These are phyloP conservation scores for Siniperca obscura DNA, from an alignment of 2,797 vertebrate genomes.

Conservation along the genomic window DNA sequence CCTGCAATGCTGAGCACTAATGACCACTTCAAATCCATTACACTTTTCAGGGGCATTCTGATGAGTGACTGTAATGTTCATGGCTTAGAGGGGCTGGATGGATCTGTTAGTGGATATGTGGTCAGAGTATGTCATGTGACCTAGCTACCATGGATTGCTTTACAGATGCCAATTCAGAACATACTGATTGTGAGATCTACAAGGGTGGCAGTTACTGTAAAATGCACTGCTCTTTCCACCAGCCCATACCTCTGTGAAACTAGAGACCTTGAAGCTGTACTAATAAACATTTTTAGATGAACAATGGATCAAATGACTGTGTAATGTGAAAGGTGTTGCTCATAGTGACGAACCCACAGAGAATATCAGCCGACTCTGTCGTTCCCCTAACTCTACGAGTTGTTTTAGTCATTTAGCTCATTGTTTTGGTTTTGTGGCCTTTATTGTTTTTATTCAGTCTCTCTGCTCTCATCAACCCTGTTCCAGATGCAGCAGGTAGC, in stretches of 20 bases:
- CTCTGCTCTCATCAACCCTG: not conserved
- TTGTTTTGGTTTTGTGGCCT: not conserved
- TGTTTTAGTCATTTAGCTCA: not conserved
- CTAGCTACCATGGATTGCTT: conserved; percentile 27
- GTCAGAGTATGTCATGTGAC: conserved; percentile 31
- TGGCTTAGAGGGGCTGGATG: conserved; percentile 35
- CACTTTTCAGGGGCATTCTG: conserved; percentile 53
- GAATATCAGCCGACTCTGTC: not conserved
- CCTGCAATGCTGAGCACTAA: conserved; percentile 65
- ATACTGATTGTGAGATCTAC: not conserved
- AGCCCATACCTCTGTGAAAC: not conserved
- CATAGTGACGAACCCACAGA: not conserved
- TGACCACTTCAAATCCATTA: conserved; percentile 78
- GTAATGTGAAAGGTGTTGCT: not conserved
- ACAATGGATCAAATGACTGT: conserved; percentile 1
- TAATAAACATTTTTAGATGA: conserved; percentile 15
- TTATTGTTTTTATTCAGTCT: not conserved
- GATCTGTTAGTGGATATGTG: conserved; percentile 23
- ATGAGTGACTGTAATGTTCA: conserved; percentile 69
- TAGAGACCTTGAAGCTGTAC: not conserved
- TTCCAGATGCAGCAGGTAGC: not conserved
- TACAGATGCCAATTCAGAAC: conserved; percentile 14
- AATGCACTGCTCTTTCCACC: conserved; percentile 18
- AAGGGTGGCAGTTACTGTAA: conserved; percentile 12
- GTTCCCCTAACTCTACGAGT: not conserved